Conservation (phyloP, 2,888 invertebrate species). For the Mythimna impura region DNA sequence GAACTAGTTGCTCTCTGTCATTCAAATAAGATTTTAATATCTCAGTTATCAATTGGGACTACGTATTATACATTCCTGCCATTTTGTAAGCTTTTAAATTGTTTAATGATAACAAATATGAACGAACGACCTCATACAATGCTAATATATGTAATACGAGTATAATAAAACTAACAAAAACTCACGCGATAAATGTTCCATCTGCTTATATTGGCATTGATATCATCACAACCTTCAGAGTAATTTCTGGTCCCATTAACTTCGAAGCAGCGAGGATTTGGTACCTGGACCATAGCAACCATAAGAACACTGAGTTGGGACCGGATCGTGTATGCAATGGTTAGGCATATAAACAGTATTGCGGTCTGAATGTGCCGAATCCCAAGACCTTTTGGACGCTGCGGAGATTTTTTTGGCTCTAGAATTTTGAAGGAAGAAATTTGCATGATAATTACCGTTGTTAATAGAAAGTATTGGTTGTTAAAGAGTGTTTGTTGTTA, state of each 20-base stretch:
- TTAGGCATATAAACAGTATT: slow-evolving; percentile 75
- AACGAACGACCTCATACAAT: neutral
- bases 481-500: neutral
- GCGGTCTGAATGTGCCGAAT: slow-evolving; percentile 76
- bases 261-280: slow-evolving; percentile 27
- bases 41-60: too few species aligned
- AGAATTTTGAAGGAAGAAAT: slow-evolving; percentile 44
- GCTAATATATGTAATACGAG: neutral
- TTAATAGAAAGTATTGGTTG: neutral
- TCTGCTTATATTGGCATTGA: slow-evolving; percentile 30
- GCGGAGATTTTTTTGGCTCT: slow-evolving; percentile 21
- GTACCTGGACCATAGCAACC: slow-evolving; percentile 78
- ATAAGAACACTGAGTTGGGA: slow-evolving; percentile 78
- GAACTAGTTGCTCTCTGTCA: too few species aligned
- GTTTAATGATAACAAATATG: neutral
- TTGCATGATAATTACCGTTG: slow-evolving; percentile 9
- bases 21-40: too few species aligned
- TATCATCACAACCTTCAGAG: slow-evolving; percentile 27
- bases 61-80: neutral
- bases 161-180: slow-evolving; percentile 37
- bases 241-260: slow-evolving; percentile 23
- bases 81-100: neutral
- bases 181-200: slow-evolving; percentile 76
- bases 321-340: slow-evolving; percentile 71
- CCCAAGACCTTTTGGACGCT: slow-evolving; percentile 74